phyloP scores from a whole-genome alignment of 2,888 invertebrate species.

The Phrixothrix hirtus region DNA sequence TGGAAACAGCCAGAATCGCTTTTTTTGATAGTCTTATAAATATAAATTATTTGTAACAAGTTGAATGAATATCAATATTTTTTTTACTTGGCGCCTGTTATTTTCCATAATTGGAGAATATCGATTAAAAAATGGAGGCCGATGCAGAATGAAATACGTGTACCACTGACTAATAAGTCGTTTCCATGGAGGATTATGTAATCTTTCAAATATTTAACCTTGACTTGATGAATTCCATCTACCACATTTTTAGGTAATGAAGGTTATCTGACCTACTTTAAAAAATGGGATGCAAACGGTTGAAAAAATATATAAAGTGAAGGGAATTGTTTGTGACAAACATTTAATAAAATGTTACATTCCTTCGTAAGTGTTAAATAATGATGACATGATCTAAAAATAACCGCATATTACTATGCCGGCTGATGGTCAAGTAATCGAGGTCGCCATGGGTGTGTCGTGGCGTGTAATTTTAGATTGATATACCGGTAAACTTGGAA shows the following conservation, averaged over 20 bases:
- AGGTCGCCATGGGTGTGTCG: conserved; percentile 31
- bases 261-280: background rate
- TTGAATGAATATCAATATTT: too few relatives aligned
- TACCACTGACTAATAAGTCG: too few relatives aligned
- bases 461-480: conserved; percentile 5
- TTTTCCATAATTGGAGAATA: too few relatives aligned
- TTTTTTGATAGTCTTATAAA: too few relatives aligned
- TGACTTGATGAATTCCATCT: too few relatives aligned
- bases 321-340: background rate
- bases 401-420: conserved; percentile 34
- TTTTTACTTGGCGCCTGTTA: too few relatives aligned
- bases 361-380: conserved; percentile 34
- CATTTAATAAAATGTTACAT: background rate
- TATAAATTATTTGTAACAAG: too few relatives aligned
- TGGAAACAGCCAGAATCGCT: too few relatives aligned
- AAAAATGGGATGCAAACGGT: background rate
- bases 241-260: background rate
- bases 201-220: too few relatives aligned
- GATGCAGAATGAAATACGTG: too few relatives aligned
- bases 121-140: too few relatives aligned
- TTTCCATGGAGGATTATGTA: too few relatives aligned
- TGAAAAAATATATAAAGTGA: background rate
- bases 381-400: conserved; percentile 49
- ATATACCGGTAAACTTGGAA: background rate
- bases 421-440: conserved; percentile 21